Conservation (phyloP, 2,113 vertebrate species). For the Dendrocopos noguchii region DNA sequence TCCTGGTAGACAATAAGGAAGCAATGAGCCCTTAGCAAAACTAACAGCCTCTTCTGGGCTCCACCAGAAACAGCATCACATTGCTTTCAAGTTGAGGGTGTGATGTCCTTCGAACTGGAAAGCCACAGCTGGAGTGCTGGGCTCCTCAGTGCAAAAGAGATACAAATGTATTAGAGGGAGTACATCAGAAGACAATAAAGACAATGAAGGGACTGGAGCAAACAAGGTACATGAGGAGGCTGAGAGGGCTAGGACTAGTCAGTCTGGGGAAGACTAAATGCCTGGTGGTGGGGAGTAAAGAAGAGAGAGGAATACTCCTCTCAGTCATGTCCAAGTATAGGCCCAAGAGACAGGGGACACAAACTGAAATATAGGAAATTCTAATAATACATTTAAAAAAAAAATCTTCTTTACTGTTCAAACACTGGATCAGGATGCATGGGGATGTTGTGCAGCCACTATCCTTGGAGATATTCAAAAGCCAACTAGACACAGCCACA, state of each 20-base stretch:
- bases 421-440: not conserved
- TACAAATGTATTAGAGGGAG: too few relatives aligned
- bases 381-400: not conserved
- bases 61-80: not conserved
- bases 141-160: not conserved
- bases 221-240: not conserved
- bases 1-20: not conserved
- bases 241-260: not conserved
- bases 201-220: not conserved
- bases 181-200: not conserved
- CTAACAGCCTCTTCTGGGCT: not conserved
- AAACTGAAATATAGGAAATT: not conserved
- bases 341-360: not conserved
- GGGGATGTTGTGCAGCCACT: not conserved
- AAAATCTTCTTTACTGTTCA: accelerated
- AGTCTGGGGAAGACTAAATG: not conserved
- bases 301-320: not conserved
- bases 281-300: not conserved
- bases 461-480: not conserved
- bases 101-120: not conserved
- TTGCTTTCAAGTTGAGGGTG: accelerated
- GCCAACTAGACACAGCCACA: not conserved
- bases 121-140: not conserved
- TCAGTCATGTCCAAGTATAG: not conserved
- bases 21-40: not conserved